phyloP scores from a whole-genome alignment of 2,113 vertebrate genomes.

The Corydoras maculifer region DNA sequence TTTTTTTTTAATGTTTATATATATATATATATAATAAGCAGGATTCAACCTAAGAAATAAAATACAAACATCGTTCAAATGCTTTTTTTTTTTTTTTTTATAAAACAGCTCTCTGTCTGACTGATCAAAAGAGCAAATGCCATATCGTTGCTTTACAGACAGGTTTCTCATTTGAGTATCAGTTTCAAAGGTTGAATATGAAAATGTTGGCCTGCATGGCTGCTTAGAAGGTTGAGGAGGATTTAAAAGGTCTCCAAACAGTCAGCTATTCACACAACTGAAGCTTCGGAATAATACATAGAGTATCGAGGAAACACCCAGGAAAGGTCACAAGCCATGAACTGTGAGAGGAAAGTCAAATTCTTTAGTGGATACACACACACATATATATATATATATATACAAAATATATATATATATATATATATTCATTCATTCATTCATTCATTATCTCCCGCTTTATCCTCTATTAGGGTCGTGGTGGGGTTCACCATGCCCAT shows the following conservation, averaged over 20 bases:
- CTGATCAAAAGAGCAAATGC: not conserved
- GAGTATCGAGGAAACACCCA: slow-evolving; percentile 2
- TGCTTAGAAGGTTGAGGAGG: slow-evolving; percentile 1
- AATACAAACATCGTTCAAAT: not conserved
- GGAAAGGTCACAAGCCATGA: no score
- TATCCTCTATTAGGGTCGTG: no score
- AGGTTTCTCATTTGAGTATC: not conserved
- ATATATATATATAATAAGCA: no score
- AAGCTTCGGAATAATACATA: not conserved
- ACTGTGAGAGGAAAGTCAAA: no score
- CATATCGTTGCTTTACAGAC: not conserved
- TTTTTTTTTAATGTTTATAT: no score
- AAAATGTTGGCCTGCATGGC: slow-evolving; percentile 1
- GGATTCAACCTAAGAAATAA: not conserved
- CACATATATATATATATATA: no score
- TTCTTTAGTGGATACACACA: no score
- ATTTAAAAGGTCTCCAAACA: slow-evolving; percentile 15
- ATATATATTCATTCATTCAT: no score
- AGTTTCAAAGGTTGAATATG: slow-evolving; percentile 7
- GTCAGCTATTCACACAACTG: not conserved
- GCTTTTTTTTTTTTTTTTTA: not conserved
- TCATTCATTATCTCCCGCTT: no score
- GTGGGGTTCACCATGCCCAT: no score
- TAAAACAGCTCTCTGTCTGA: not conserved
- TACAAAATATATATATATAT: no score